Evolutionary conservation across 2,888 invertebrate species (phyloP).

Genomic region (Pyrochroa serraticornis): DNA sequence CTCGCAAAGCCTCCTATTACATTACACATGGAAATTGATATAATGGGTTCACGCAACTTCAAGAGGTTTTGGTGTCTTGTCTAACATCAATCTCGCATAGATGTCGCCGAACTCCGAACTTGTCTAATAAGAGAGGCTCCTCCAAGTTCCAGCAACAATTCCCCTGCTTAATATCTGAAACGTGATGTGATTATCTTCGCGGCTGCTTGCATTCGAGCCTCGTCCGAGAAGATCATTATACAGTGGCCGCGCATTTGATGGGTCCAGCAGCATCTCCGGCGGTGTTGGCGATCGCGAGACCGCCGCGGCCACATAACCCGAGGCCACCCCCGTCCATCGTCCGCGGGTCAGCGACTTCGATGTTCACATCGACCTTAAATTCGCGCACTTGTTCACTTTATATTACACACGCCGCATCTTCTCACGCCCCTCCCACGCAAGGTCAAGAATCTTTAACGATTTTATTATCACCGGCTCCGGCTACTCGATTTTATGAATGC

Average conservation of each 20-base stretch:
- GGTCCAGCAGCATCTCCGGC: constrained; percentile 27
- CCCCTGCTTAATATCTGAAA: no score
- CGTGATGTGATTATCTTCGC: constrained; percentile 17
- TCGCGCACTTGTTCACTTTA: constrained; percentile 39
- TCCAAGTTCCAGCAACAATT: no score
- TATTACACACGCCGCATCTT: constrained; percentile 28
- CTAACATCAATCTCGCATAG: no score
- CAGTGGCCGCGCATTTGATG: constrained; percentile 31
- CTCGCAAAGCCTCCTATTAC: no score
- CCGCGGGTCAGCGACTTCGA: constrained; percentile 35
- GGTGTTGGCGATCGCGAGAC: constrained; percentile 28
- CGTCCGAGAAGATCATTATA: constrained; percentile 25
- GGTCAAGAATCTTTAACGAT: constrained; percentile 43
- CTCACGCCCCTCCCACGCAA: constrained; percentile 43
- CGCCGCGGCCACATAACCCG: constrained; percentile 22
- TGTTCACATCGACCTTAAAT: constrained; percentile 35
- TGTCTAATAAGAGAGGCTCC: no score
- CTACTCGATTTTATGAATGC: constrained; percentile 38
- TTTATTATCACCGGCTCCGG: constrained; percentile 34
- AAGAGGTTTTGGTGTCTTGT: no score
- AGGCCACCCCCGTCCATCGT: constrained; percentile 32
- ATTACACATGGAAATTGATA: no score
- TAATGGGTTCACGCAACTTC: no score
- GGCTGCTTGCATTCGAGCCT: constrained; percentile 20
- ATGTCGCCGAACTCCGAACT: no score